Evolutionary conservation across 2,113 vertebrate species (phyloP), one percentile per base, ranked within the genome.

Genomic region (Hippocampus abdominalis): DNA sequence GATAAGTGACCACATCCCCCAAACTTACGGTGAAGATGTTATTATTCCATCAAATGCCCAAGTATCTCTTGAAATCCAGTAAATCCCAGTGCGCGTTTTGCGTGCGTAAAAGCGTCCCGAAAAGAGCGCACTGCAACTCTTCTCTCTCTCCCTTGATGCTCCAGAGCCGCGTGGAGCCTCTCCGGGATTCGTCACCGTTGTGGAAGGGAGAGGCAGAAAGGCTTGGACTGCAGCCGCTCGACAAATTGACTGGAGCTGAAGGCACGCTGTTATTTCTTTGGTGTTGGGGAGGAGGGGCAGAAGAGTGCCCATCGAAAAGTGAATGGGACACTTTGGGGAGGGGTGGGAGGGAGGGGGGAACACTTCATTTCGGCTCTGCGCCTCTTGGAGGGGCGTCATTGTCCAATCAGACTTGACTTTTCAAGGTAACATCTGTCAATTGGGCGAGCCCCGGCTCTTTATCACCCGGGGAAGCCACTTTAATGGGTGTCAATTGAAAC

Each of bases 211-310:
- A 84, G 86, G 89, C 84, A 78, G 89, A 82, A 46, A 80, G 86
- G 78, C 78, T 84, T 79, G 80, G 86, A 90, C 88, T 78, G 77
- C 80, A 87, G 88, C 88, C 85, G 82, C 89, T 89, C 90, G 91
- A 90, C 91, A 93, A 94, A 93, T 93, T 94, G 93, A 93, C 94
- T 93, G 94, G 92, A 92, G 92, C 88, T 88, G 84, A 91, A 94
- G 93, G 92, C 93, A 93, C 93, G 91, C 93, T 92, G 92, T 93
- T 93, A 94, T 94, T 94, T 94, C 94, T 95, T 94, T 94, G 88
- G 89, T 82, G 86, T 75, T 73, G 39, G 87, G 94, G 94, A 91
- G 91, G 96, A 95, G 96, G 95, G 93, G 93, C 95, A 90, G 92
- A 18, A 32, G 27, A 66, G 65, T 79, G 56, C 72, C 80, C 86